phyloP scores from a whole-genome alignment of 2,888 invertebrate genomes.

The Polymixis flavicincta region DNA sequence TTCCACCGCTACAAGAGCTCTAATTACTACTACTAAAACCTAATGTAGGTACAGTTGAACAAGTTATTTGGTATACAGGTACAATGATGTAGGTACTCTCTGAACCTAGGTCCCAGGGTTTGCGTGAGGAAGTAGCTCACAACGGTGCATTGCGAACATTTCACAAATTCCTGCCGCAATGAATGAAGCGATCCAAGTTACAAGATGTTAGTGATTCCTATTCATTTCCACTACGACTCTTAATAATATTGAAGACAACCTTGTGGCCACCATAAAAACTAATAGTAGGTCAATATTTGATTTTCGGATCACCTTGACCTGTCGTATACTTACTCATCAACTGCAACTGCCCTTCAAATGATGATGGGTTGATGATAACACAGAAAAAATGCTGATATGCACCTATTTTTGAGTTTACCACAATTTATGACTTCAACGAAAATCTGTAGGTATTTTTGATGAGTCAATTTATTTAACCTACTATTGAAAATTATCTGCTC shows the following conservation, averaged over 20 bases:
- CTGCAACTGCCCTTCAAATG: background rate
- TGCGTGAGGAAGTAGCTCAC: conserved; percentile 54
- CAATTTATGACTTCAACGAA: no score
- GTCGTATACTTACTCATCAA: no score
- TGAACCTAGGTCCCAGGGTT: conserved; percentile 15
- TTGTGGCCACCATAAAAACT: no score
- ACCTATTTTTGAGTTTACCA: no score
- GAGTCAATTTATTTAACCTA: background rate
- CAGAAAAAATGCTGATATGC: no score
- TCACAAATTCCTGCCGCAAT: conserved; percentile 60
- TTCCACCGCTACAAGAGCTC: background rate
- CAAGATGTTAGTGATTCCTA: background rate
- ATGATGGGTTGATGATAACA: no score
- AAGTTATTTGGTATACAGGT: conserved; percentile 4
- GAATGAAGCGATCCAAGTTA: conserved; percentile 39
- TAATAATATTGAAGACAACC: background rate
- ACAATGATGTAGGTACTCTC: background rate
- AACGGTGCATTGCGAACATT: conserved; percentile 65
- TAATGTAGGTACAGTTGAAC: background rate
- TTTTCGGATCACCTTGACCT: background rate
- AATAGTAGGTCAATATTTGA: background rate
- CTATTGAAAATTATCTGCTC: no score
- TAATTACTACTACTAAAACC: background rate
- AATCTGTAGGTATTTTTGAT: background rate
- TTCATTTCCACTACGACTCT: background rate